phyloP scores from a whole-genome alignment of 1,140 invertebrate species.

The Muscidifurax raptorellus region DNA sequence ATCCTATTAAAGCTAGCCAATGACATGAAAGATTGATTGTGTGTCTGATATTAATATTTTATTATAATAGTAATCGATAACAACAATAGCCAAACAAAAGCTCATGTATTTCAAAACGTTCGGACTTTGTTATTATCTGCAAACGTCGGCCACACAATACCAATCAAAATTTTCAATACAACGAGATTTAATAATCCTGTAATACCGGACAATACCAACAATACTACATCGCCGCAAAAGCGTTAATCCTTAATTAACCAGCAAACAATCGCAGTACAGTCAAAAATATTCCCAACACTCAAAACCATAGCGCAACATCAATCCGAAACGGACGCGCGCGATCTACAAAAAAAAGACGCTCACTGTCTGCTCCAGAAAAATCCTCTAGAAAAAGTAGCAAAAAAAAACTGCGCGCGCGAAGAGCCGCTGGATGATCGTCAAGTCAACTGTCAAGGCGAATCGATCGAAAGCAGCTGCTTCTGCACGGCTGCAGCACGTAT shows the following conservation, averaged over 20 bases:
- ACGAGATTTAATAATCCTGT: too few relatives aligned
- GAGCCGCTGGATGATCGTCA: slow-evolving; percentile 3
- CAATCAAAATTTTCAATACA: too few relatives aligned
- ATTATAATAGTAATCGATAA: neutral
- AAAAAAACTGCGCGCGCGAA: neutral
- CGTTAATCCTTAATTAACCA: too few relatives aligned
- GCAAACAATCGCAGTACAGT: too few relatives aligned
- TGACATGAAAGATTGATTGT: neutral
- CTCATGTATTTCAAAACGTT: neutral
- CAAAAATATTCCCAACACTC: too few relatives aligned
- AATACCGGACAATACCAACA: too few relatives aligned
- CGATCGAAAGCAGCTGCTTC: slow-evolving; percentile 32
- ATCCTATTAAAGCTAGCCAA: neutral
- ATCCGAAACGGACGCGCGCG: too few relatives aligned
- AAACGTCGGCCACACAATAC: too few relatives aligned
- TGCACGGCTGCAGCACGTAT: neutral
- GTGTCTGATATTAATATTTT: neutral
- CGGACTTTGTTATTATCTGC: too few relatives aligned
- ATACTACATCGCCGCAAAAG: too few relatives aligned
- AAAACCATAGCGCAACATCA: too few relatives aligned
- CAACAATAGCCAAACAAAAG: neutral
- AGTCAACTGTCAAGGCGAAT: slow-evolving; percentile 56
- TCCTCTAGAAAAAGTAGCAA: neutral
- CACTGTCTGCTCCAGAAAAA: neutral
- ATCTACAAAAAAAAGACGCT: neutral